phyloP scores from a whole-genome alignment of 1,140 invertebrate genomes.

The Drosophila subobscura region DNA sequence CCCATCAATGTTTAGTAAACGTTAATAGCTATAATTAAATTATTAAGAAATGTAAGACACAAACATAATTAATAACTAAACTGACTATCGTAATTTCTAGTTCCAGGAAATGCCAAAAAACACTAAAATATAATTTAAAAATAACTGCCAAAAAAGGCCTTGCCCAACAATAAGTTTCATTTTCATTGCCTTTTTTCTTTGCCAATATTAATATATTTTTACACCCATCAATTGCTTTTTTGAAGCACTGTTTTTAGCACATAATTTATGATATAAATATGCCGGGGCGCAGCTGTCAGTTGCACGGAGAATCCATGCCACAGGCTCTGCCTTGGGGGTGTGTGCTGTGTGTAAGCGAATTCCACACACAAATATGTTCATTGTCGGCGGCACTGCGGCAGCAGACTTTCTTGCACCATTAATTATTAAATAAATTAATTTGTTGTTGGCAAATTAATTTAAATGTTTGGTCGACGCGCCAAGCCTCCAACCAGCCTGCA shows the following conservation, averaged over 20 bases:
- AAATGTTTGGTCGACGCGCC: constrained; percentile 59
- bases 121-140: too few species aligned
- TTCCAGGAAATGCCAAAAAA: too few species aligned
- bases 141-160: too few species aligned
- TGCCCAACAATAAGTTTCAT: too few species aligned
- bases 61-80: too few species aligned
- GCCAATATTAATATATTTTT: constrained; percentile 20
- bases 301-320: constrained; percentile 66
- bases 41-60: too few species aligned
- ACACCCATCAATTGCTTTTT: not conserved
- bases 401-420: constrained; percentile 75
- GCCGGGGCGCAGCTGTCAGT: constrained; percentile 67
- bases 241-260: constrained; percentile 25
- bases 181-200: too few species aligned
- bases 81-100: too few species aligned
- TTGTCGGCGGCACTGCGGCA: constrained; percentile 42
- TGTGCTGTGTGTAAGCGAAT: constrained; percentile 11
- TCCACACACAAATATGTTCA: constrained; percentile 66
- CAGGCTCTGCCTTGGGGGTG: constrained; percentile 20
- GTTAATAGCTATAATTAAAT: too few species aligned
- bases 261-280: constrained; percentile 79
- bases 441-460: constrained; percentile 77
- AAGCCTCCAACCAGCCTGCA: too few species aligned
- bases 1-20: too few species aligned
- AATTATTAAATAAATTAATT: constrained; percentile 83